Evolutionary conservation across 2,113 vertebrate genomes (phyloP).

Genomic region (Otocyon megalotis): DNA sequence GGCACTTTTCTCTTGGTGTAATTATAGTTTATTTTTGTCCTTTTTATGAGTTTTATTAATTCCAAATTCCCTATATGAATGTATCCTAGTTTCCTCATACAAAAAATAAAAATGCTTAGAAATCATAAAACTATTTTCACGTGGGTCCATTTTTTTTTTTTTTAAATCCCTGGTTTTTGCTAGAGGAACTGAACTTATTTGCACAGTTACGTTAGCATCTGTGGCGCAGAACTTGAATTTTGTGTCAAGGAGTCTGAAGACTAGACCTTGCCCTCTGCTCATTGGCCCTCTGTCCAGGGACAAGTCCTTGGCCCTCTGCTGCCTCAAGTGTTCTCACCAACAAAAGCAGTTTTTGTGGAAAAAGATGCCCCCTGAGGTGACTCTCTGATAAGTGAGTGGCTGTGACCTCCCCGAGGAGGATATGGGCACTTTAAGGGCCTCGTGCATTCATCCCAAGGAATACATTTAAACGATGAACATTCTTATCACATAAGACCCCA

Average conservation of each 20-base stretch:
- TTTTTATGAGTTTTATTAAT: constrained; percentile 35
- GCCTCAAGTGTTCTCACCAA: background rate
- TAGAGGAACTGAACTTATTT: background rate
- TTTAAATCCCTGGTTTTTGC: background rate
- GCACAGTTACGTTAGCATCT: background rate
- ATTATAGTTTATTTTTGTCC: background rate
- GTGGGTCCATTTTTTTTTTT: background rate
- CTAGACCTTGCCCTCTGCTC: background rate
- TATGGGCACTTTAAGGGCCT: background rate
- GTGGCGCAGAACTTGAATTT: background rate
- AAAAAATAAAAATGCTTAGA: background rate
- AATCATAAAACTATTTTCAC: background rate
- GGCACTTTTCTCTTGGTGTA: background rate
- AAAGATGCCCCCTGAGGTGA: background rate
- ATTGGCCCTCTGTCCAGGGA: background rate
- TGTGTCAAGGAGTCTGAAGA: background rate
- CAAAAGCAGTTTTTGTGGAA: background rate
- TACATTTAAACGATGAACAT: background rate
- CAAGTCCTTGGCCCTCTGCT: background rate
- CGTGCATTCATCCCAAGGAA: background rate
- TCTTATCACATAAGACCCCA: background rate
- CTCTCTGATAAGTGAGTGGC: background rate
- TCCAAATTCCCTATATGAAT: background rate
- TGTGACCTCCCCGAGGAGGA: background rate
- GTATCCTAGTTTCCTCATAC: background rate